These are phyloP conservation scores for Tineola bisselliella DNA, from an alignment of 2,888 invertebrate species.

Conservation along the genomic window DNA sequence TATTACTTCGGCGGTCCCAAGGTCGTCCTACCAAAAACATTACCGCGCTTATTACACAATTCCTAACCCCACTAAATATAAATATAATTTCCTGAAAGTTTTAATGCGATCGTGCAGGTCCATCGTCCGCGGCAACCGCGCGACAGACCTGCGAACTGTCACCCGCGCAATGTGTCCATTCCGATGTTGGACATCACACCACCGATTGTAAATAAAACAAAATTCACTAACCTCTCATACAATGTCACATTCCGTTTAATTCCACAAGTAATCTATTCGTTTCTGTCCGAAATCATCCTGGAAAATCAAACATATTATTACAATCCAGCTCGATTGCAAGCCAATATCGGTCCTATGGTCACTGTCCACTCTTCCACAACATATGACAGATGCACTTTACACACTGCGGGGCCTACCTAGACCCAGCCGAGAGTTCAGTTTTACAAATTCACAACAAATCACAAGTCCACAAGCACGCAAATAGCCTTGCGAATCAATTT, in stretches of 20 bases:
- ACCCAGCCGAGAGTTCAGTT: slow-evolving; percentile 40
- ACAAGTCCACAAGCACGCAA: slow-evolving; percentile 49
- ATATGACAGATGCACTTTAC: slow-evolving; percentile 49
- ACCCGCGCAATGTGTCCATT: slow-evolving; percentile 36
- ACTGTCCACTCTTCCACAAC: slow-evolving; percentile 62
- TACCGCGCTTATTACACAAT: background rate
- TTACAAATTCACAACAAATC: slow-evolving; percentile 47
- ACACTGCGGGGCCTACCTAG: slow-evolving; percentile 41
- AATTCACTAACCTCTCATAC: slow-evolving; percentile 43
- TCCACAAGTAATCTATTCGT: slow-evolving; percentile 56
- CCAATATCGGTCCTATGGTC: slow-evolving; percentile 65
- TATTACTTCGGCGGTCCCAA: slow-evolving; percentile 3
- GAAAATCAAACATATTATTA: slow-evolving; percentile 44
- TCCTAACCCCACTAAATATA: background rate
- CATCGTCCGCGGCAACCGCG: background rate
- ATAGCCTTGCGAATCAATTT: slow-evolving; percentile 37
- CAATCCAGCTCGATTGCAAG: slow-evolving; percentile 55
- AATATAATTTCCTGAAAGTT: background rate
- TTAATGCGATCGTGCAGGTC: background rate
- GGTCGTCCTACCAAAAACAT: slow-evolving; percentile 7
- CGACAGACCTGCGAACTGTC: background rate
- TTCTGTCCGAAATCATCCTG: slow-evolving; percentile 60
- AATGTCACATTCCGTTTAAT: slow-evolving; percentile 69
- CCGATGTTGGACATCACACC: background rate
- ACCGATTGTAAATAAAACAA: slow-evolving; percentile 12